These are phyloP conservation scores for Epistrophella euchroma DNA, from an alignment of 2,888 invertebrate genomes.

Conservation along the genomic window DNA sequence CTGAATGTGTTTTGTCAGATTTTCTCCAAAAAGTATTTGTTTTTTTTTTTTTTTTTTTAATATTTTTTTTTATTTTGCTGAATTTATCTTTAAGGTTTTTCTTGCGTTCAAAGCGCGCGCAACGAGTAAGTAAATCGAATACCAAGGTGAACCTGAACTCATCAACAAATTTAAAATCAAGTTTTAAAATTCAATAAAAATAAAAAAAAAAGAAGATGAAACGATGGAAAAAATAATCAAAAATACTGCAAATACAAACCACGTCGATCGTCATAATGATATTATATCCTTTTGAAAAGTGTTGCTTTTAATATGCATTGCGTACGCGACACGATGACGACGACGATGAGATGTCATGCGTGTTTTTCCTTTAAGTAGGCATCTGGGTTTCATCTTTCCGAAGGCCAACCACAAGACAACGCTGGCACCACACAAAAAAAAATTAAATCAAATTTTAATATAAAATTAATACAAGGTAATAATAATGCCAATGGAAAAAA, in stretches of 20 bases:
- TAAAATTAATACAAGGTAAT: constrained; percentile 69
- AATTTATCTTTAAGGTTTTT: constrained; percentile 54
- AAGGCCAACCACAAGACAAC: constrained; percentile 64
- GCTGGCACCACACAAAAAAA: constrained; percentile 9
- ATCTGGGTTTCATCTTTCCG: constrained; percentile 72
- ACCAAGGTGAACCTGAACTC: constrained; percentile 75
- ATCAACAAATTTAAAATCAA: constrained; percentile 74
- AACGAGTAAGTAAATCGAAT: constrained; percentile 73
- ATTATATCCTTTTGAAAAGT: constrained; percentile 59
- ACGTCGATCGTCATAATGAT: constrained; percentile 28
- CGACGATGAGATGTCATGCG: constrained; percentile 67
- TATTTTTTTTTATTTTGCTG: background rate
- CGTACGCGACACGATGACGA: constrained; percentile 43
- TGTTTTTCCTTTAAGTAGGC: constrained; percentile 67
- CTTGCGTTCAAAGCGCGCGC: constrained; percentile 68
- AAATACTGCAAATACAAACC: constrained; percentile 11
- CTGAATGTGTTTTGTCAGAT: constrained; percentile 63
- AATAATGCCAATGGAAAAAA: constrained; percentile 62
- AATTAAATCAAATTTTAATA: constrained; percentile 48
- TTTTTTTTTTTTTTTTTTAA: background rate
- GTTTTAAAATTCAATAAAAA: constrained; percentile 73
- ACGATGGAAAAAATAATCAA: constrained; percentile 4
- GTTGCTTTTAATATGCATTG: constrained; percentile 70
- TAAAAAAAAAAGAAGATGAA: background rate
- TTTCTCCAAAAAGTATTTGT: constrained; percentile 52